phyloP scores from a whole-genome alignment of 2,888 invertebrate genomes.

The Drosophila planitibia region DNA sequence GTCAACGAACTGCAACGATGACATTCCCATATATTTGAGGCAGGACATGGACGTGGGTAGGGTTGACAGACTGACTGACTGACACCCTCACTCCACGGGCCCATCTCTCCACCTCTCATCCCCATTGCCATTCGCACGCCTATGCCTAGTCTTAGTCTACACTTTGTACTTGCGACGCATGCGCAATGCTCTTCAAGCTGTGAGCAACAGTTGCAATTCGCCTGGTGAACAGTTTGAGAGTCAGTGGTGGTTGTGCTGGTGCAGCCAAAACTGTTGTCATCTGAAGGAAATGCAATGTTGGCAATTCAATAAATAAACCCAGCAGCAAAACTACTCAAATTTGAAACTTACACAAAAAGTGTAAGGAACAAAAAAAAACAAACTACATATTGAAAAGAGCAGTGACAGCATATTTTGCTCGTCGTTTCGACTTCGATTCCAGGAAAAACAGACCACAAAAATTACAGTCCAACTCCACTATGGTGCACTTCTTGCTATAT shows the following conservation, averaged over 20 bases:
- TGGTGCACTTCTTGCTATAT: not conserved
- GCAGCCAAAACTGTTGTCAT: not conserved
- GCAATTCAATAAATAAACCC: constrained; percentile 1
- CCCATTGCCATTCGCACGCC: not conserved
- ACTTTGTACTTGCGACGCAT: constrained; percentile 41
- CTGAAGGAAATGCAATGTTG: constrained; percentile 25
- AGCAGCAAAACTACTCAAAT: constrained; percentile 11
- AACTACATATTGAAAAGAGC: constrained; percentile 21
- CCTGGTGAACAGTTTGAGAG: constrained; percentile 18
- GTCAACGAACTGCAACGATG: constrained; percentile 56
- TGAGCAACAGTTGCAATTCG: constrained; percentile 27
- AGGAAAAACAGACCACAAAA: constrained; percentile 44
- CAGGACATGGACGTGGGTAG: constrained; percentile 14
- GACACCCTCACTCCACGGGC: not conserved
- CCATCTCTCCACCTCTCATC: not conserved
- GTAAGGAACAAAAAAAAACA: constrained; percentile 3
- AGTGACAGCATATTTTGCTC: constrained; percentile 42
- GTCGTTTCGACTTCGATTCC: constrained; percentile 56
- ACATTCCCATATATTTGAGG: constrained; percentile 45
- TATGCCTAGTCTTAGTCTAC: not conserved
- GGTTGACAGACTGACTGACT: not conserved
- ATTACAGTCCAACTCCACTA: not conserved
- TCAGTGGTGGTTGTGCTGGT: not conserved
- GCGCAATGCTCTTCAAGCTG: constrained; percentile 41
- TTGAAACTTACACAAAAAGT: constrained; percentile 18